Evolutionary conservation across 2,888 invertebrate genomes (phyloP).

Genomic region (Spatulosminthurus flaviceps): DNA sequence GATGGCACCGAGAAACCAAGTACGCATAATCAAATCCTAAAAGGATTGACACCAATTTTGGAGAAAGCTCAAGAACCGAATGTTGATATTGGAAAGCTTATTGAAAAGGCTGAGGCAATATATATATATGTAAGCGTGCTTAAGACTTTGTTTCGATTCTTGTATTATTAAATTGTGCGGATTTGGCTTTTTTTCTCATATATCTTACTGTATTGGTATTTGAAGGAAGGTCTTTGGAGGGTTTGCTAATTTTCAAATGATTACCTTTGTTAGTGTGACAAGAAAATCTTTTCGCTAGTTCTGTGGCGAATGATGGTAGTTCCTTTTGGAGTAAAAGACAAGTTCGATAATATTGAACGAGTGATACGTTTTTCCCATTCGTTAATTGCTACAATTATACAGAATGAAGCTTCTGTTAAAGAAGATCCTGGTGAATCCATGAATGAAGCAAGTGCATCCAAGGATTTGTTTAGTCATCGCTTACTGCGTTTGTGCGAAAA

Average conservation of each 20-base stretch:
- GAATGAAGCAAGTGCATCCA: background rate
- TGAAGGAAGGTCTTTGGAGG: background rate
- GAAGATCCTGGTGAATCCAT: background rate
- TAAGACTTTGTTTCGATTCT: too few species aligned
- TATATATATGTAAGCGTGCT: slow-evolving; percentile 28
- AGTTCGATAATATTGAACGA: slow-evolving; percentile 30
- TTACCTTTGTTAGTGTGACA: slow-evolving; percentile 27
- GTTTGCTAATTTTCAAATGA: background rate
- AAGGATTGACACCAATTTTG: slow-evolving; percentile 29
- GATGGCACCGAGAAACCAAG: background rate
- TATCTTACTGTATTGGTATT: too few species aligned
- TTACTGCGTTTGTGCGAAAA: slow-evolving; percentile 43
- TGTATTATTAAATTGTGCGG: too few species aligned
- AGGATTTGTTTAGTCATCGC: slow-evolving; percentile 25
- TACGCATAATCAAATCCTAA: background rate
- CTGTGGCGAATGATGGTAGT: slow-evolving; percentile 47
- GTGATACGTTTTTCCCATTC: slow-evolving; percentile 34
- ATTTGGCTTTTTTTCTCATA: too few species aligned
- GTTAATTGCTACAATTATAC: background rate
- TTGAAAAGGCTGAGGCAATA: slow-evolving; percentile 8
- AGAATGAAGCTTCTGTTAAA: background rate
- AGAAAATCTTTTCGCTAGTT: slow-evolving; percentile 40
- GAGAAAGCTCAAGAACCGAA: slow-evolving; percentile 25
- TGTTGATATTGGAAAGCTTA: background rate
- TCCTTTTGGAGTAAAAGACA: slow-evolving; percentile 46